Base-by-base conservation (phyloP, 2,797 vertebrate species). In the Crax fasciolata region DNA sequence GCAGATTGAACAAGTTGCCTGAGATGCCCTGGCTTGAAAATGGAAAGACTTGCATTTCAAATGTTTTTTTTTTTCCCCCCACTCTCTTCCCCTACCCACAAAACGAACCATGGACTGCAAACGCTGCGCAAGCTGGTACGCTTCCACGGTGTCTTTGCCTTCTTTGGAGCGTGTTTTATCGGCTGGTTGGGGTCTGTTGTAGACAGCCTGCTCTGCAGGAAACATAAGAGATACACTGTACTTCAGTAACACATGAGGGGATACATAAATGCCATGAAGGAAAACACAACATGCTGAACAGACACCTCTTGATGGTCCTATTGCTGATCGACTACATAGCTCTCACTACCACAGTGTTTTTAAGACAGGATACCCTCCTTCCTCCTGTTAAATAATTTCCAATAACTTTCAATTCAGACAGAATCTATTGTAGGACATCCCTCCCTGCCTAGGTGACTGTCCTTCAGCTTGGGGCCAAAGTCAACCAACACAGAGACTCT, bases 51-150 rank as follows among this genome's bases (percentile, higher is more conserved):
- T 43, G 8, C 21, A 6, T 1, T 2, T 41, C 18, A 35, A 30
- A 43, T 11, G 5, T 2, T 51, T 18, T 6, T 9, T 14, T 59
- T 28, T 58, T n/a, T n/a, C n/a, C 27, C 19, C 58, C 4, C 43
- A 8, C 19, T 32, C 8, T 44, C 54, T 35, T 32, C 28, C 7
- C 18, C 43, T n/a, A 6, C n/a, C 48, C 55, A 58, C 43, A 16
- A 20, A 52, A 73, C 96, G 65, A 95, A 99, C 99, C 99, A 99
- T 99, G 80, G 99, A 99, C 95, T 99, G 99, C 63, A 99, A 97
- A 66, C 99, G 98, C 95, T 99, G 99, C 14, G 99, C 99, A 2
- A 99, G 98, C 93, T 99, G 98, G 95, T 99, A 99, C 0, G 99
- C 98, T 95, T 99, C 99, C 32, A 98, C 97, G 1, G 98, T 91